phyloP scores from a whole-genome alignment of 2,888 invertebrate species.

The Polymixis lichenea region DNA sequence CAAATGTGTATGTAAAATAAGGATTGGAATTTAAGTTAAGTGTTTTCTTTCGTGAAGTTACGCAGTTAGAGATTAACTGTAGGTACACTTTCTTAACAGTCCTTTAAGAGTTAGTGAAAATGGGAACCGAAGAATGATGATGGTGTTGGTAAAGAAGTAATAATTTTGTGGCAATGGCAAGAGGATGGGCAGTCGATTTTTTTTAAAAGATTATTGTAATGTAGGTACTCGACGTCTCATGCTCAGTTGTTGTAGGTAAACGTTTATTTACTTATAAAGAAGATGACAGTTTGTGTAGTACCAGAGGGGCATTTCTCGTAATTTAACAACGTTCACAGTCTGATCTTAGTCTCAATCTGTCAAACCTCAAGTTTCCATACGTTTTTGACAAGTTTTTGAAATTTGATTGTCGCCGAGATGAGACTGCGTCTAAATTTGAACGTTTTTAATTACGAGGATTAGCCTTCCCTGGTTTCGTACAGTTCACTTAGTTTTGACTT shows the following conservation, averaged over 20 bases:
- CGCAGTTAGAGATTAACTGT: background rate
- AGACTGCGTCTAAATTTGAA: too few species aligned
- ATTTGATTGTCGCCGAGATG: too few species aligned
- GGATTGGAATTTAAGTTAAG: conserved; percentile 27
- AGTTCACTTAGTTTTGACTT: background rate
- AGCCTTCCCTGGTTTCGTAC: background rate
- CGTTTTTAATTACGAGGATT: too few species aligned
- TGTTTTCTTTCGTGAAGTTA: background rate
- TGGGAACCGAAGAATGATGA: background rate
- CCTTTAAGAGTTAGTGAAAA: background rate
- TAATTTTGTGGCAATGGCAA: background rate
- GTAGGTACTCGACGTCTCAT: background rate
- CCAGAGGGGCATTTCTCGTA: too few species aligned
- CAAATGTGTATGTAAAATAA: conserved; percentile 5
- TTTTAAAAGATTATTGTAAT: background rate
- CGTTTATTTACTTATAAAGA: background rate
- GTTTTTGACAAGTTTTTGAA: too few species aligned
- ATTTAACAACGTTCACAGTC: too few species aligned
- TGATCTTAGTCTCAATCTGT: too few species aligned
- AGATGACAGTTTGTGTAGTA: background rate
- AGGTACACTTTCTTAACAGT: background rate
- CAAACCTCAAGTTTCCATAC: too few species aligned
- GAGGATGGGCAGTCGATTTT: background rate
- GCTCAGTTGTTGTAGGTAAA: background rate
- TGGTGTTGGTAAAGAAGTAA: background rate